Conservation (phyloP, 2,113 vertebrate genomes). For the Danionella cerebrum region DNA sequence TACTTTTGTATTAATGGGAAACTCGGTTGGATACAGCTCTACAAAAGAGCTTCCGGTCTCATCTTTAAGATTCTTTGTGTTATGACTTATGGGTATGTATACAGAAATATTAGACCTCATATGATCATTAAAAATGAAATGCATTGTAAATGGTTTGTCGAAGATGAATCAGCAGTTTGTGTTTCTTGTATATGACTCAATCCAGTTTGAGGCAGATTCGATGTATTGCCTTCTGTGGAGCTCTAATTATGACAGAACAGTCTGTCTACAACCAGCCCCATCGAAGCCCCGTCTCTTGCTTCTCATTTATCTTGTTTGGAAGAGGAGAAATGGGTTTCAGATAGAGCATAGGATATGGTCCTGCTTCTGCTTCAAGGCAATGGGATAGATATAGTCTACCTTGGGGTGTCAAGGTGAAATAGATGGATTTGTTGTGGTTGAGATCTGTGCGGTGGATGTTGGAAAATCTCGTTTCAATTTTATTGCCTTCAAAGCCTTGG, state of each 20-base stretch:
- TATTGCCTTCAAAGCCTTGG: conserved; percentile 11
- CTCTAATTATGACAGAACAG: conserved; percentile 22
- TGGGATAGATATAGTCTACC: conserved; percentile 38
- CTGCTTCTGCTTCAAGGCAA: conserved; percentile 33
- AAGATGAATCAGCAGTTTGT: neutral
- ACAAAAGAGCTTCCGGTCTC: no score
- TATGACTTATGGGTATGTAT: no score
- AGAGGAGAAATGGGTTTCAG: conserved; percentile 34
- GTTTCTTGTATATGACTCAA: neutral
- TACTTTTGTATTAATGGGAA: no score
- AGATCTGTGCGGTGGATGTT: conserved; percentile 27
- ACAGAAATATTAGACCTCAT: no score
- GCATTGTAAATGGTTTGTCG: no score
- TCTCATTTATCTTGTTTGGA: conserved; percentile 45
- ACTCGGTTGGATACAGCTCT: no score
- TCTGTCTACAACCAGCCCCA: conserved; percentile 8
- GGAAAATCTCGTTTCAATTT: conserved; percentile 27
- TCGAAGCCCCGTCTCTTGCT: conserved; percentile 19
- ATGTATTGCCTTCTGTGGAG: neutral
- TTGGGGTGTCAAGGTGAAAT: conserved; percentile 30
- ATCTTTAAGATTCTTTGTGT: no score
- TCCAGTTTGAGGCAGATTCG: conserved; percentile 10
- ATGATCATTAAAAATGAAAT: no score
- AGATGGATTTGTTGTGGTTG: conserved; percentile 35
- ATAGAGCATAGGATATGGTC: conserved; percentile 36